Conservation (phyloP, 2,113 vertebrate species). For the Leuciscus idus region DNA sequence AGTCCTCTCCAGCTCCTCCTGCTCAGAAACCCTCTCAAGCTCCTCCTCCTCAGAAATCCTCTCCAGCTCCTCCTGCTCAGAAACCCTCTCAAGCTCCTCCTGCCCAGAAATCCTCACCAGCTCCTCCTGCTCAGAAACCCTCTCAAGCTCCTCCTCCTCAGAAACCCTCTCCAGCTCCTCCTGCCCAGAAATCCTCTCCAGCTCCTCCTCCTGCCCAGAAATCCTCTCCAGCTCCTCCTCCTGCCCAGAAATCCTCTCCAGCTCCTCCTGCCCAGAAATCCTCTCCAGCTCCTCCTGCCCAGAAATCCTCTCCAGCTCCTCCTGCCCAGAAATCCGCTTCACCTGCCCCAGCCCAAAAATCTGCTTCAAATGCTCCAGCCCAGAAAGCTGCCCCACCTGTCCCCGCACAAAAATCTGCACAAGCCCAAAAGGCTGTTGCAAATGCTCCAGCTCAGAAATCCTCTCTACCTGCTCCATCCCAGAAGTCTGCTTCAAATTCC, state of each 20-base stretch:
- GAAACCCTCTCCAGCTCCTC: conserved; percentile 31
- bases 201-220: conserved; percentile 59
- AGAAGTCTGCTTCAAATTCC: conserved; percentile 66
- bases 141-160: conserved; percentile 30
- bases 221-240: conserved; percentile 63
- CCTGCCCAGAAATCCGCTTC: conserved; percentile 85
- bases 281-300: conserved; percentile 53
- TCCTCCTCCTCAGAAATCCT: conserved; percentile 58
- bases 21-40: conserved; percentile 82
- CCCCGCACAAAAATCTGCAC: conserved; percentile 53
- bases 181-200: conserved; percentile 68
- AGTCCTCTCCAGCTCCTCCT: conserved; percentile 63
- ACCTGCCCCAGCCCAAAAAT: conserved; percentile 62
- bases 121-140: conserved; percentile 68
- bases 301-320: conserved; percentile 68
- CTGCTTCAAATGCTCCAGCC: conserved; percentile 55
- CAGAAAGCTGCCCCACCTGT: conserved; percentile 54
- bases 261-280: conserved; percentile 5
- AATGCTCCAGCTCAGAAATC: conserved; percentile 70
- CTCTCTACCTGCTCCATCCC: conserved; percentile 60
- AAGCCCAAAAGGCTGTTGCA: conserved; percentile 68
- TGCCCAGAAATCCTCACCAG: conserved; percentile 61
- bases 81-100: conserved; percentile 48
- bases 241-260: conserved; percentile 52
- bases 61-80: conserved; percentile 5